These are phyloP conservation scores for Cottoperca gobio DNA, from an alignment of 2,797 vertebrate genomes.

Conservation along the genomic window DNA sequence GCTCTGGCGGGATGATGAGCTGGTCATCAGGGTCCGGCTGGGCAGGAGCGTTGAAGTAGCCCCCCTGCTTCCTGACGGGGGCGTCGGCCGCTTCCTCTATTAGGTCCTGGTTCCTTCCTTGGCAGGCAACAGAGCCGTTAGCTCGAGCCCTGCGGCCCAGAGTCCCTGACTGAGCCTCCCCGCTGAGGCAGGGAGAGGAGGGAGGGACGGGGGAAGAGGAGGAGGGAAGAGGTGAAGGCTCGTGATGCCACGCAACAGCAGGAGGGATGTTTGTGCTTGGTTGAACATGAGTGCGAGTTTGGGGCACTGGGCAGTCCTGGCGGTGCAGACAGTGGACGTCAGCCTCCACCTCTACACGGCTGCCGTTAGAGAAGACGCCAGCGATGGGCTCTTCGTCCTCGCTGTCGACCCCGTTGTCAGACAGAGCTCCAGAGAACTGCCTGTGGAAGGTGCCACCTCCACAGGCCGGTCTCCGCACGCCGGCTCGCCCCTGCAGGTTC, in stretches of 20 bases:
- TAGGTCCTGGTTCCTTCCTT: conserved; percentile 93
- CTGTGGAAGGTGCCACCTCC: conserved; percentile 87
- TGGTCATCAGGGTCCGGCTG: conserved; percentile 97
- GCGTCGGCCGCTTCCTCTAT: conserved; percentile 94
- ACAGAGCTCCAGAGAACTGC: conserved; percentile 94
- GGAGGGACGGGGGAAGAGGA: conserved; percentile 61
- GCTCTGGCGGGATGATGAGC: conserved; percentile 97
- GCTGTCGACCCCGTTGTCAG: conserved; percentile 96
- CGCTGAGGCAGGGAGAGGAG: conserved; percentile 79
- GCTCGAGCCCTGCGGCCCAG: conserved; percentile 85
- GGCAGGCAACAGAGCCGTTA: conserved; percentile 94
- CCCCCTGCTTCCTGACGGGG: conserved; percentile 90
- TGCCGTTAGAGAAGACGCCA: conserved; percentile 96
- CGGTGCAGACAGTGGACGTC: conserved; percentile 91
- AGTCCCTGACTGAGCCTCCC: conserved; percentile 59
- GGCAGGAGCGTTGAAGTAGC: conserved; percentile 95
- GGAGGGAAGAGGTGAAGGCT: conserved; percentile 35
- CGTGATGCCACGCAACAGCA: conserved; percentile 25
- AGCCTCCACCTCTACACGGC: conserved; percentile 95
- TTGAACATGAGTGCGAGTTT: conserved; percentile 12
- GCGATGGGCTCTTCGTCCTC: conserved; percentile 97
- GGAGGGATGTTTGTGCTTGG: conserved; percentile 30
- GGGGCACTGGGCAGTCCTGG: conserved; percentile 58
- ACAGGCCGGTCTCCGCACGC: conserved; percentile 30
- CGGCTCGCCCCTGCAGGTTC: conserved; percentile 38